These are phyloP conservation scores for Lysandra coridon DNA, from an alignment of 2,888 invertebrate species.

Conservation along the genomic window DNA sequence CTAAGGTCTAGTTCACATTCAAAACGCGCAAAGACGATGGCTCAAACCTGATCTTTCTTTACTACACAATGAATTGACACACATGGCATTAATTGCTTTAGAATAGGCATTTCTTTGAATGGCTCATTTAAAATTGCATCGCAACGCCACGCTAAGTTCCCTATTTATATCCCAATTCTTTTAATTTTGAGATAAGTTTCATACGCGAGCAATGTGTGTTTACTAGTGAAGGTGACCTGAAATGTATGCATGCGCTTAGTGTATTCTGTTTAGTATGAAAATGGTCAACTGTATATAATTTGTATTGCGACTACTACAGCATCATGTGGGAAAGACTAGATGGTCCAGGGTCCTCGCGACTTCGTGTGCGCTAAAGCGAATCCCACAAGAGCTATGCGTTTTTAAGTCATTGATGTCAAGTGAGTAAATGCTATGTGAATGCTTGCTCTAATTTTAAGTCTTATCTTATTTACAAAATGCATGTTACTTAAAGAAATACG, in stretches of 20 bases:
- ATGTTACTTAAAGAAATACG: neutral
- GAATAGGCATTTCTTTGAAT: too few relatives aligned
- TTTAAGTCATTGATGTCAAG: neutral
- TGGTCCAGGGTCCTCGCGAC: neutral
- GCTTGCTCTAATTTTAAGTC: too few relatives aligned
- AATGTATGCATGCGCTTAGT: too few relatives aligned
- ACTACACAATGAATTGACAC: neutral
- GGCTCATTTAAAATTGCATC: too few relatives aligned
- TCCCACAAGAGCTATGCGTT: neutral
- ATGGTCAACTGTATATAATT: neutral
- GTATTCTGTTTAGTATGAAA: neutral
- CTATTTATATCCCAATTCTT: too few relatives aligned
- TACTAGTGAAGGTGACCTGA: too few relatives aligned
- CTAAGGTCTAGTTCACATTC: neutral
- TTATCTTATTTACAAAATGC: too few relatives aligned
- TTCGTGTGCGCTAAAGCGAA: neutral
- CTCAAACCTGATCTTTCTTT: neutral
- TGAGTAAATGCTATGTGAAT: neutral
- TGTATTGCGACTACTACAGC: neutral
- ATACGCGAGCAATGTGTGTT: too few relatives aligned
- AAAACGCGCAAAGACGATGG: neutral
- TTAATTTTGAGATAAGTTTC: too few relatives aligned
- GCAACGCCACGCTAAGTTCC: too few relatives aligned
- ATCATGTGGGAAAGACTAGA: neutral
- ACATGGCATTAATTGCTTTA: too few relatives aligned